Evolutionary conservation across 1,140 invertebrate genomes (phyloP), one percentile per base, ranked within the genome.

Genomic region (Conus betulinus): DNA sequence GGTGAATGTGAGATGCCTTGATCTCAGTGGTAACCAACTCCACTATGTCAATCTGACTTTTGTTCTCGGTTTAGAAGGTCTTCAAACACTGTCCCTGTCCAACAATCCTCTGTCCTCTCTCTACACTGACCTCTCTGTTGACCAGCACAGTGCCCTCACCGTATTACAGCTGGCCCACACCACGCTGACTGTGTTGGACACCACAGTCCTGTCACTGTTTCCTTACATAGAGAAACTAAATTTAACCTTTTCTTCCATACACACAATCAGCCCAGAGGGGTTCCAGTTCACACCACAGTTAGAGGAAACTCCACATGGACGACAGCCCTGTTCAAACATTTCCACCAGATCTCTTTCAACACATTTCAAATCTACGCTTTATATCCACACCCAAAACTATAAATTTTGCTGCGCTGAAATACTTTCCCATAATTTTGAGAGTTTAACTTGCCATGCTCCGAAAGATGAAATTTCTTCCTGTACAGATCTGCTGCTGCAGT

Each of bases 121-220:
- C 8, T 78, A 78, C 27, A 17, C 74, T 25, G 74, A 78, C 23
- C n/a, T 39, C n/a, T 78, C 13, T 25, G 74, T 25, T 78, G 23
- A 25, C 23, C 74, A 25, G 10, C 23, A 78, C 74, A 78, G 74
- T 39, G 10, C 10, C 11, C 74, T 78, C 11, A 39, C 27, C 23
- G n/a, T 23, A 0, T 39, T 78, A 23, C 8, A 78, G 1, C 74
- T 78, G 23, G 23, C 74, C 23, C 27, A 2, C 74, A 78, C 74
- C 89, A 20, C 82, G 88, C 71, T 91, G 71, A 63, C 60, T 63
- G 60, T 63, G 60, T 63, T 63, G 60, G 60, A 63, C 60, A 63
- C 60, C 60, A 63, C 13, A 78, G 79, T 23, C 84, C 87, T 74
- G 17, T 51, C 23, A 63, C 39, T 20, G 20, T 89, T 82, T 52